A percentile compares a stretch with the other conserved stretches of the same genome.
Evolutionary conservation across 2,797 vertebrate genomes (phyloP).

Genomic region (Labroides dimidiatus): DNA sequence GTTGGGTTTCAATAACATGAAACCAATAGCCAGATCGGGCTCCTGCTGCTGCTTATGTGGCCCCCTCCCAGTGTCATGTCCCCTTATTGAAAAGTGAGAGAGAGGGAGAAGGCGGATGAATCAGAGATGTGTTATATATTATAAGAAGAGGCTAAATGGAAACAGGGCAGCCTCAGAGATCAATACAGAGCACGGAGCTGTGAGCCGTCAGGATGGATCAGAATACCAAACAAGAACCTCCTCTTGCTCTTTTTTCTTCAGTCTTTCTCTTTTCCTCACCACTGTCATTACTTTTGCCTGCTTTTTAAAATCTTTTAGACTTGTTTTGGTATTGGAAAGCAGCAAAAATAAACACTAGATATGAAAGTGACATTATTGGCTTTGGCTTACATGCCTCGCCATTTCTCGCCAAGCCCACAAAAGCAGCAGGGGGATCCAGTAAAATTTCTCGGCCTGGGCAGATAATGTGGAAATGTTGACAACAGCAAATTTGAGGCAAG

Average conservation of each 20-base stretch:
- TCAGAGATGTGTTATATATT: constrained; percentile 79
- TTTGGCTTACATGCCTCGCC: constrained; percentile 52
- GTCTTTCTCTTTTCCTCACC: neutral
- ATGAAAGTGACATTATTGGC: constrained; percentile 72
- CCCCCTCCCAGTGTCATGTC: constrained; percentile 63
- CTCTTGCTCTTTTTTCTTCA: constrained; percentile 4
- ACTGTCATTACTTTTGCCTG: constrained; percentile 16
- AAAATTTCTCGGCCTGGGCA: constrained; percentile 73
- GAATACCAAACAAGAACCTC: constrained; percentile 71
- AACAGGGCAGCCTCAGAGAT: constrained; percentile 74
- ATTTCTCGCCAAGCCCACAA: constrained; percentile 67
- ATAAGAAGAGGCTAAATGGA: constrained; percentile 80
- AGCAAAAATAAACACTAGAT: constrained; percentile 34
- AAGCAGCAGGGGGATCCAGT: constrained; percentile 75
- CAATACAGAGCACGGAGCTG: constrained; percentile 72
- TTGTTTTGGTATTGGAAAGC: constrained; percentile 29
- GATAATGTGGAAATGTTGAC: constrained; percentile 82
- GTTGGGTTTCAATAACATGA: constrained; percentile 80
- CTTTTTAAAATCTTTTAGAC: constrained; percentile 24
- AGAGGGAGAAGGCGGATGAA: constrained; percentile 59
- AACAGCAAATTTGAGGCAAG: constrained; percentile 77
- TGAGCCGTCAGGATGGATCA: constrained; percentile 60
- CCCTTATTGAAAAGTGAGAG: constrained; percentile 65
- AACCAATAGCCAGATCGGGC: constrained; percentile 71
- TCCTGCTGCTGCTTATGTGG: constrained; percentile 71